A percentile compares a stretch with the other conserved stretches of the same genome.
phyloP scores from a whole-genome alignment of 2,113 vertebrate genomes.

The Solenodon paradoxus region DNA sequence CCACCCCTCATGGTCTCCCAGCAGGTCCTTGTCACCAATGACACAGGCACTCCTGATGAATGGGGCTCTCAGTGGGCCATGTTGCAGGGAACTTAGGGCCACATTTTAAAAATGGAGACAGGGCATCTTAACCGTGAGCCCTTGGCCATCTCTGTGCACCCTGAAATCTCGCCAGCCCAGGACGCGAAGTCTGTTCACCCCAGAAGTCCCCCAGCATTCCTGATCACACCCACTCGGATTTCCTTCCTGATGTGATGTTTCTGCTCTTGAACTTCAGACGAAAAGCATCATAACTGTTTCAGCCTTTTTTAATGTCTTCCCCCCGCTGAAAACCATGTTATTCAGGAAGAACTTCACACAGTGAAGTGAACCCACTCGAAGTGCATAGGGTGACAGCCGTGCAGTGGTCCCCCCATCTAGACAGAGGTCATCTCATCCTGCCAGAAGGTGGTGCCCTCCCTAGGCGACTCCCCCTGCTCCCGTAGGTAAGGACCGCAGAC shows the following conservation, averaged over 20 bases:
- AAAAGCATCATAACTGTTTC: neutral
- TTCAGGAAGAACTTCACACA: neutral
- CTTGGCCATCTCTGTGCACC: too few species aligned
- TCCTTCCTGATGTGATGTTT: neutral
- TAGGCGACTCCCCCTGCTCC: too few species aligned
- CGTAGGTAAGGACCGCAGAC: too few species aligned
- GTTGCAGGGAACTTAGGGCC: accelerated
- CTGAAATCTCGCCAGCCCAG: too few species aligned
- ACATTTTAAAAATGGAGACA: neutral
- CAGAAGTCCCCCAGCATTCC: neutral
- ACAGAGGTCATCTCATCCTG: neutral
- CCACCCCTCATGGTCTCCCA: too few species aligned
- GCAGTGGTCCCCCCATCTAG: too few species aligned
- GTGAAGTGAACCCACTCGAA: neutral
- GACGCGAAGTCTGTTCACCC: accelerated
- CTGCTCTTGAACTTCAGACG: neutral
- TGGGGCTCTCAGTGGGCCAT: accelerated
- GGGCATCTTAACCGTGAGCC: too few species aligned
- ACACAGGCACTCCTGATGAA: accelerated
- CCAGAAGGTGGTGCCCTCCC: neutral
- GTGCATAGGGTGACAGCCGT: neutral
- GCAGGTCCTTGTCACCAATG: neutral
- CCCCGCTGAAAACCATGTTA: neutral
- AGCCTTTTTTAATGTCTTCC: neutral
- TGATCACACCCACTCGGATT: accelerated